Evolutionary conservation across 2,888 invertebrate species (phyloP).

Genomic region (Tolmerus cingulatus): DNA sequence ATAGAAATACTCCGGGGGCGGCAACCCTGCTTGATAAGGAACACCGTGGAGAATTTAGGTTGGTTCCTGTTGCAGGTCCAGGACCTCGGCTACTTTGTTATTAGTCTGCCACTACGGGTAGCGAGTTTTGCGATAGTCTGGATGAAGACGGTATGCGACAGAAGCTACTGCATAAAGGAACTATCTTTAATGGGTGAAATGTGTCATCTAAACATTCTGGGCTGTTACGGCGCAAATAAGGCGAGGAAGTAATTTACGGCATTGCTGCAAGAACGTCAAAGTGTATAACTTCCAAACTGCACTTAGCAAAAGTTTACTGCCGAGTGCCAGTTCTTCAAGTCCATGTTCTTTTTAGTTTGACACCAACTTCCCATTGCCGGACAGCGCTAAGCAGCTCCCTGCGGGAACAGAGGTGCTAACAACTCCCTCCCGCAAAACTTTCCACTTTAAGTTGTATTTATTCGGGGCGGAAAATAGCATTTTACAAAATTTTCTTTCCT

Average conservation of each 20-base stretch:
- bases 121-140: neutral
- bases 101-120: neutral
- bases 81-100: neutral
- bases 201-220: neutral
- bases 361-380: neutral
- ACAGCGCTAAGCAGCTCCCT: neutral
- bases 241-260: neutral
- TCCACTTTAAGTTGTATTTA: neutral
- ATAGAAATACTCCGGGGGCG: neutral
- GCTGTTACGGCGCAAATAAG: neutral
- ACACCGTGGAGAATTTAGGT: neutral
- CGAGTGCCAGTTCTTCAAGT: neutral
- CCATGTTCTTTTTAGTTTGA: neutral
- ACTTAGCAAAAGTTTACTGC: neutral
- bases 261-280: neutral
- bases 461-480: neutral
- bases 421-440: neutral
- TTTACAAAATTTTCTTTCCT: neutral
- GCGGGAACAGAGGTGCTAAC: neutral
- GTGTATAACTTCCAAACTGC: neutral
- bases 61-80: neutral
- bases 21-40: neutral
- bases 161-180: neutral
- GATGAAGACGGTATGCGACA: neutral
- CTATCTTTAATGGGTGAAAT: conserved; percentile 17